Base-by-base conservation (phyloP, 2,797 vertebrate genomes). In the Botia kubotai region DNA sequence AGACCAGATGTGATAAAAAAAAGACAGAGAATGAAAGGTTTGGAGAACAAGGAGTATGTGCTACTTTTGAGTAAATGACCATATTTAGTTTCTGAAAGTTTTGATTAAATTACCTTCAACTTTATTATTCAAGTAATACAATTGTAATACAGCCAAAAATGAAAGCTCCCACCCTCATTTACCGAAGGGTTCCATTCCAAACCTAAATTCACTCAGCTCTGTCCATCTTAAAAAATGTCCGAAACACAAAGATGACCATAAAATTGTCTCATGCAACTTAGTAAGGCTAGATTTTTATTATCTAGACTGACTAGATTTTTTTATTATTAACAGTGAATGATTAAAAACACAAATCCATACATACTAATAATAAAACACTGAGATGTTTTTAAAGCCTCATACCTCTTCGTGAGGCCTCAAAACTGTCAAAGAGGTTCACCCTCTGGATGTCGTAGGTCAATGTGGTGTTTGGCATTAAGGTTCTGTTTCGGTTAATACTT, bases 381-480 rank as follows among this genome's bases (percentile, higher is more conserved):
- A 26, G 23, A 58, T 1, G 58, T 65, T 65, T 62, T 13, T 69
- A 62, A 52, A 29, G 53, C 73, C 23, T 26, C 89, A 87, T 92
- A 99, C 98, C 98, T 96, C 97, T 96, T 87, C 96, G 93, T 0
- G 97, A 99, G 71, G 97, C 97, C 93, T 99, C 97, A 75, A 99
- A 99, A 79, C 98, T 97, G 86, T 99, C 98, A 74, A 97, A 98
- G 66, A 97, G 92, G 91, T 98, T 98, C 92, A 99, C 97, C 91
- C 97, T 96, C 95, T 99, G 97, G 86, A 99, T 97, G 91, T 99
- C 98, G 33, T 99, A 99, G 88, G 97, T 98, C 87, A 99, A 93
- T 6, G 97, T 99, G 21, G 93, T 96, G 92, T 99, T 98, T 89
- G 97, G 97, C 95, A 98, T 97, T 91, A 99, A 91, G 66, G 96